A percentile compares a stretch with the other conserved stretches of the same genome.
Conservation (phyloP, 2,888 invertebrate genomes). For the Gnatocerus cornutus region DNA sequence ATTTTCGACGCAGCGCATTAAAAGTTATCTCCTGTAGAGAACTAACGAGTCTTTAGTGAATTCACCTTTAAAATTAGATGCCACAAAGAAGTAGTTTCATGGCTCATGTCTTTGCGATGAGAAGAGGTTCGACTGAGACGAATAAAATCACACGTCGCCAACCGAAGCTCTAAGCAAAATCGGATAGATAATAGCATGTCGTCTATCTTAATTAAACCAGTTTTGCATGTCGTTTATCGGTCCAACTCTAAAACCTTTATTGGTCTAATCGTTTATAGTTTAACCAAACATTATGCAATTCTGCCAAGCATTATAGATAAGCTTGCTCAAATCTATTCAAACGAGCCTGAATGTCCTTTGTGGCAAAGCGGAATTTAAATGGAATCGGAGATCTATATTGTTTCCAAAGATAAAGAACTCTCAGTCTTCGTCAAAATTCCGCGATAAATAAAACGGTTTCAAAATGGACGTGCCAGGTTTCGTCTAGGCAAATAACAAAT, state of each 20-base stretch:
- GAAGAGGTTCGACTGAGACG: slow-evolving; percentile 51
- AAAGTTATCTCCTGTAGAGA: slow-evolving; percentile 60
- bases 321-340: slow-evolving; percentile 48
- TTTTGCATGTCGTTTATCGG: slow-evolving; percentile 51
- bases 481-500: slow-evolving; percentile 28
- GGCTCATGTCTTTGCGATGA: slow-evolving; percentile 59
- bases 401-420: slow-evolving; percentile 26
- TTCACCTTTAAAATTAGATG: slow-evolving; percentile 61
- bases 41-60: slow-evolving; percentile 60
- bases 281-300: slow-evolving; percentile 52
- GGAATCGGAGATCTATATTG: slow-evolving; percentile 39
- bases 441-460: slow-evolving; percentile 29
- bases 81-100: slow-evolving; percentile 61
- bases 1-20: slow-evolving; percentile 52
- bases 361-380: slow-evolving; percentile 49
- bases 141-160: slow-evolving; percentile 55
- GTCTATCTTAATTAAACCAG: slow-evolving; percentile 54
- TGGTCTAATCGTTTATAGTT: slow-evolving; percentile 52
- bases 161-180: slow-evolving; percentile 44
- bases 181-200: slow-evolving; percentile 51
- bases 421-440: slow-evolving; percentile 21
- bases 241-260: slow-evolving; percentile 43
- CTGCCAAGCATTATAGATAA: slow-evolving; percentile 48
- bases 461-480: slow-evolving; percentile 39
- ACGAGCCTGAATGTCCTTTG: slow-evolving; percentile 46